Evolutionary conservation across 2,888 invertebrate species (phyloP), one percentile per base, ranked within the genome.

Genomic region (Troides aeacus): DNA sequence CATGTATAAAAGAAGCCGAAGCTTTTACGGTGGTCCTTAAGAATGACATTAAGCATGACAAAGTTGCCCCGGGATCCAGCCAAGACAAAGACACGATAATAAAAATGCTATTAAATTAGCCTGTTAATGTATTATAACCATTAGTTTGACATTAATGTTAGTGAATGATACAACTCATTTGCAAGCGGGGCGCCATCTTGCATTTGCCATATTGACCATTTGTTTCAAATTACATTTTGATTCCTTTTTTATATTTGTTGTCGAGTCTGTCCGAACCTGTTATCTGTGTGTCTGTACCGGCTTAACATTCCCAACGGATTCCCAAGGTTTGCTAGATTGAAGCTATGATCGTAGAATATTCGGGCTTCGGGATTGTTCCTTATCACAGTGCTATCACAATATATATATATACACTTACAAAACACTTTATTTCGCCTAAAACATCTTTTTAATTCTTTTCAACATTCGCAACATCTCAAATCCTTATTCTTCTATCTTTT

Each of bases 11-110:
- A 78, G 67, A 76, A 73, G 75, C 66, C 64, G 68, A 79, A 72
- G 79, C 83, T 84, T 86, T 86, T 84, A 84, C 82, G 78, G 74
- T 73, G 72, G 74, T 81, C 76, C 78, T 82, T 82, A 78, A 81
- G 75, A 78, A 75, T 75, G 76, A 77, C 75, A 82, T 82, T 81
- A 80, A 78, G 64, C 74, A 76, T 71, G 76, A 71, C 66, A 74
- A 66, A 73, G 69, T 72, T 69, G 66, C 76, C 79, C 76, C 74
- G 72, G 79, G 18, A 66, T 18, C 59, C 24, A n/a, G 63, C 53
- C 62, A 65, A 63, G 62, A 79, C 75, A 83, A 81, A 81, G 77
- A 77, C 73, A 75, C 72, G 75, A 75, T 73, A 71, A 80, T 83
- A 81, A 84, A 81, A 73, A 75, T 71, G 72, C 73, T 75, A 74